Evolutionary conservation across 2,797 vertebrate species (phyloP), one percentile per base, ranked within the genome.

Genomic region (Periparus ater): DNA sequence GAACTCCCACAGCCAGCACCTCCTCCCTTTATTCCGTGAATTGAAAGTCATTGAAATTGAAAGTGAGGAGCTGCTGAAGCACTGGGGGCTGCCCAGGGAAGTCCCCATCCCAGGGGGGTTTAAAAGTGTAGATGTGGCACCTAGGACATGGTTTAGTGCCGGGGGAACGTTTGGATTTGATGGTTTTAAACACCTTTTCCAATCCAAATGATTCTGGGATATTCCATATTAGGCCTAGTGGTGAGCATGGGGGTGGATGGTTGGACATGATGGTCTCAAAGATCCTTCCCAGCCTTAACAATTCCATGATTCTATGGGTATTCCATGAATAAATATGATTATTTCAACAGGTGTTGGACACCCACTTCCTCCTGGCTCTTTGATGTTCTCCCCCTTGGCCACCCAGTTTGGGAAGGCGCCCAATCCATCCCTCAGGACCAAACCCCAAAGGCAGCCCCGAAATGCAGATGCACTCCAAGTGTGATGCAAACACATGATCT

Each of bases 331-430:
- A n/a, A 5, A 9, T 4, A 9, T 0, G 3, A 44, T 22, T 27
- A 55, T 72, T 85, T 30, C 95, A 96, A 96, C 94, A 97, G 96
- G 95, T 94, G 91, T 47, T 62, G 81, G 60, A 17, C 47, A 55
- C 3, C 57, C 62, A 29, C 55, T 51, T 48, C 78, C 72, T 29
- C 2, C 32, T 10, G 58, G 15, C 34, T 57, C 34, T 15, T 23
- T 1, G 4, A 9, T 23, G 22, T 27, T 44, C 29, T 82, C 9
- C n/a, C 30, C 36, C 19, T 60, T 9, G 38, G 47, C 78, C 36
- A 4, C 55, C 21, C 30, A 4, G 0, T 11, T 25, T 8, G 25
- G 50, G 65, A 22, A 68, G 13, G 45, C 0, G 3, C 34, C n/a
- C 1, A 4, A 1, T 0, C 20, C 84, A 19, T 3, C 85, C 60